Base-by-base conservation (phyloP, 2,888 invertebrate genomes). In the Himalopsyche tibetana region DNA sequence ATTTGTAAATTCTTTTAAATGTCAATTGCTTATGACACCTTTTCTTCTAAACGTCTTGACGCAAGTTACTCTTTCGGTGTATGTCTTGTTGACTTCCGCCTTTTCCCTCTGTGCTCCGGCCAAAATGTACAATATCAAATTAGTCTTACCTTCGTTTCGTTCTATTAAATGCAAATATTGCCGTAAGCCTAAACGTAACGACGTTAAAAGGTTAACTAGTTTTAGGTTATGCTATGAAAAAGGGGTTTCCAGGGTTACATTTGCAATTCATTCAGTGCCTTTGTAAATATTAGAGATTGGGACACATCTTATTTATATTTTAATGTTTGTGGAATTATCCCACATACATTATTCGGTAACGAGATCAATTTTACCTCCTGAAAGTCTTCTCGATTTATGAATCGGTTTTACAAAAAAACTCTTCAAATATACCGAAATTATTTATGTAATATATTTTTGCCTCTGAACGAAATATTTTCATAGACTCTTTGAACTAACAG, bases 141-240 rank as follows among this genome's bases (percentile, higher is more conserved):
- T 63, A 63, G 63, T 63, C 63, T 19, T 63, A 63, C 63, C 63
- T 63, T 63, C 63, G 19, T 28, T 63, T 63, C 63, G 63, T 63
- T 63, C 63, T 63, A 63, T 63, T 63, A 63, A 63, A 63, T 63
- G 63, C 63, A 63, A 63, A 63, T 63, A 63, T 63, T 63, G 63
- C 28, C 63, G 63, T 63, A 63, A 63, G 19, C 63, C 63, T 63
- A 63, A 63, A 63, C 63, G 63, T 63, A 63, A 63, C 63, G 63
- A 63, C 63, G 63, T 63, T 63, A 63, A 63, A 63, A 63, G 63
- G 63, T 63, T 63, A 63, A 63, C 63, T 63, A 63, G 63, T 63
- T 63, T 63, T 63, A 63, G 63, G 63, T 28, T 19, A 28, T 63
- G 63, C 28, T 19, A 63, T 63, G 63, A 19, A 63, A 63, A 63